phyloP scores from a whole-genome alignment of 2,888 invertebrate species.

The Tachina fera region DNA sequence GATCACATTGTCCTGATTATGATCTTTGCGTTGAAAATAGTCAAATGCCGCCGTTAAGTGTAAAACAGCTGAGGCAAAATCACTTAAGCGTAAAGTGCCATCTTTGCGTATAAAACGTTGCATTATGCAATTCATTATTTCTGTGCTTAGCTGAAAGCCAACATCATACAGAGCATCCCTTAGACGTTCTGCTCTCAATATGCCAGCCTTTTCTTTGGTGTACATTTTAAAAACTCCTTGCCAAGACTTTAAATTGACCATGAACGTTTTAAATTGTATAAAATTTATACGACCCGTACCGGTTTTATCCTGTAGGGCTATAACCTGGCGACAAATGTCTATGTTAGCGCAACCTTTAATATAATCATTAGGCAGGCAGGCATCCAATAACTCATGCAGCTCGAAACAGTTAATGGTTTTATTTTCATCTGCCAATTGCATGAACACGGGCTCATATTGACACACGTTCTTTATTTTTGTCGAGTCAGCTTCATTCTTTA shows the following conservation, averaged over 20 bases:
- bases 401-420: constrained; percentile 94
- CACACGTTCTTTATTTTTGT: constrained; percentile 81
- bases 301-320: constrained; percentile 92
- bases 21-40: constrained; percentile 89
- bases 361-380: constrained; percentile 96
- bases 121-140: constrained; percentile 91
- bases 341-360: constrained; percentile 96
- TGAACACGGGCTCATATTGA: constrained; percentile 94
- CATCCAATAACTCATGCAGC: constrained; percentile 93
- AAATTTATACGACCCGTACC: constrained; percentile 92
- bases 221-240: constrained; percentile 95
- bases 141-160: constrained; percentile 93
- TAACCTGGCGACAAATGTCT: constrained; percentile 95
- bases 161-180: constrained; percentile 93
- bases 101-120: constrained; percentile 96
- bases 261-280: constrained; percentile 93
- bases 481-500: constrained; percentile 84
- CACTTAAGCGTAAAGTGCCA: constrained; percentile 94
- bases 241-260: constrained; percentile 96
- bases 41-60: constrained; percentile 95
- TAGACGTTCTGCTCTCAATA: constrained; percentile 92
- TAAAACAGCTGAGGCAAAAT: constrained; percentile 94
- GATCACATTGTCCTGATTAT: constrained; percentile 90
- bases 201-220: constrained; percentile 95
- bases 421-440: constrained; percentile 95